Percentiles rank a stretch among this genome's conserved stretches.
Evolutionary conservation across 2,113 vertebrate species (phyloP).

Genomic region (Isurus oxyrinchus): DNA sequence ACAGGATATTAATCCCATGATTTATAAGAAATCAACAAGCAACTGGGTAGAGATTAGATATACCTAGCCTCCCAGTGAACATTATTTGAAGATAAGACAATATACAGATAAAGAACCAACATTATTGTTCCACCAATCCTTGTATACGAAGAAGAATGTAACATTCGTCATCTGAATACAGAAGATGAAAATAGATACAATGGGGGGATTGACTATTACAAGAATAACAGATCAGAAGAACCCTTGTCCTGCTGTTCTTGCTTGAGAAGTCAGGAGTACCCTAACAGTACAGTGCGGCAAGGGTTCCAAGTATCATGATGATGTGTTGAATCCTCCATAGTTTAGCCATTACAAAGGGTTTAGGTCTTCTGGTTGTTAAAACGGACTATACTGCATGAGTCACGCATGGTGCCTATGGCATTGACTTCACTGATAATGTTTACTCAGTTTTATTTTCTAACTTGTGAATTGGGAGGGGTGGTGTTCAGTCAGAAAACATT

Average conservation of each 20-base stretch:
- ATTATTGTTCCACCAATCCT: too few relatives aligned
- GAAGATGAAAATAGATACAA: not conserved
- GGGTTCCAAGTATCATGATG: not conserved
- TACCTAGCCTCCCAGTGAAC: too few relatives aligned
- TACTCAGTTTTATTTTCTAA: not conserved
- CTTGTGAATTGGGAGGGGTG: not conserved
- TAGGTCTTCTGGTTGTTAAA: not conserved
- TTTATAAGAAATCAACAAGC: too few relatives aligned
- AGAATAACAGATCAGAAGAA: not conserved
- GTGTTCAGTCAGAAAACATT: not conserved
- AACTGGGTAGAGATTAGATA: too few relatives aligned
- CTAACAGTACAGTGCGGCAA: not conserved
- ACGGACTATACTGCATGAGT: not conserved
- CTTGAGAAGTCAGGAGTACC: not conserved
- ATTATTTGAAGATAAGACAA: too few relatives aligned
- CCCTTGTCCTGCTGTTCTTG: not conserved
- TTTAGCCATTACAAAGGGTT: not conserved
- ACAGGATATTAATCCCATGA: too few relatives aligned
- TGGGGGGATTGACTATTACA: not conserved
- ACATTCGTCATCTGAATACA: not conserved
- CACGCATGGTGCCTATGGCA: not conserved
- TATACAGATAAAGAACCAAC: too few relatives aligned
- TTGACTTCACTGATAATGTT: not conserved
- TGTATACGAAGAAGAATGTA: too few relatives aligned
- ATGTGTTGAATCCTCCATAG: not conserved